Percentiles rank a stretch among this genome's conserved stretches.
phyloP scores from a whole-genome alignment of 1,140 invertebrate genomes.

The Diabrotica virgifera region DNA sequence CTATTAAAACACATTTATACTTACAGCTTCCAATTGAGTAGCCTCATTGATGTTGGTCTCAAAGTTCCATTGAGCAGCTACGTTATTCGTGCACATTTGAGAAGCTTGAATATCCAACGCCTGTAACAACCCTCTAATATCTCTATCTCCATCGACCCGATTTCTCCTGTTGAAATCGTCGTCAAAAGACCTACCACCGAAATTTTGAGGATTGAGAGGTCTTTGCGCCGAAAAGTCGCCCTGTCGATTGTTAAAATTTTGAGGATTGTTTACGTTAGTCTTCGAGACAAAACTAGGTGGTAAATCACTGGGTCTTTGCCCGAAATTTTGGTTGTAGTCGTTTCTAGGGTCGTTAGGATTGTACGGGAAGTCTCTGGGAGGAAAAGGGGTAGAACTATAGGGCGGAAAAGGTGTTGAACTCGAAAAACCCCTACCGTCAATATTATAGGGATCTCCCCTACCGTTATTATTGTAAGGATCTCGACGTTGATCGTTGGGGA shows the following conservation, averaged over 20 bases:
- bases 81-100: conserved; percentile 75
- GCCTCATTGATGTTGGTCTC: conserved; percentile 82
- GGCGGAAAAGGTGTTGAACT: not conserved
- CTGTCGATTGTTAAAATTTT: not conserved
- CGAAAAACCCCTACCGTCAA: not conserved
- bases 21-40: conserved; percentile 78
- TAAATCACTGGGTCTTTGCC: not conserved
- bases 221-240: not conserved
- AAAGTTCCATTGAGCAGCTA: conserved; percentile 82
- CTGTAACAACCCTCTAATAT: conserved; percentile 31
- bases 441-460: not conserved
- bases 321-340: conserved; percentile 12
- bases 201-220: not conserved
- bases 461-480: not conserved
- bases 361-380: not conserved
- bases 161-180: conserved; percentile 19
- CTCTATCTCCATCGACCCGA: conserved; percentile 29
- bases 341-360: conserved; percentile 7
- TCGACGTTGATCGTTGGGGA: conserved; percentile 1
- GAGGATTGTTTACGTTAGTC: not conserved
- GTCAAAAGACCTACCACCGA: not conserved
- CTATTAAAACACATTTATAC: conserved; percentile 42
- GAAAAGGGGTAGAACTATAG: not conserved
- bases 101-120: conserved; percentile 67
- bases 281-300: not conserved